phyloP scores from a whole-genome alignment of 2,888 invertebrate genomes.

The Drosophila peninsularis region DNA sequence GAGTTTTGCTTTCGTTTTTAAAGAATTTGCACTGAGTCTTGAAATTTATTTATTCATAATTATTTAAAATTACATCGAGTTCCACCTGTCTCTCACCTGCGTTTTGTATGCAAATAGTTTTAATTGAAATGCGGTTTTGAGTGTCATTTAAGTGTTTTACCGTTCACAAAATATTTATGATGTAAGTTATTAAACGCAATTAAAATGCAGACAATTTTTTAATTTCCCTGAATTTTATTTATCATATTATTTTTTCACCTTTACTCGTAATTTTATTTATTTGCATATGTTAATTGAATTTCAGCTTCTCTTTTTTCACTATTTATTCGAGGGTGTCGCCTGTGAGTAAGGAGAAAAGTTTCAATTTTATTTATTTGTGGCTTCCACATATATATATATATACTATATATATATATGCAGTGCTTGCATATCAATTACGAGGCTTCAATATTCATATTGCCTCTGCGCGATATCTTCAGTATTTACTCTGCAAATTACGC shows the following conservation, averaged over 20 bases:
- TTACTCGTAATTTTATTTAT: background rate
- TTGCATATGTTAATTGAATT: constrained; percentile 28
- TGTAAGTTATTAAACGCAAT: background rate
- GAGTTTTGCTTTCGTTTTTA: no score
- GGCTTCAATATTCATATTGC: constrained; percentile 42
- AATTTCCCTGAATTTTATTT: background rate
- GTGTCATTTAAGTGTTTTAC: background rate
- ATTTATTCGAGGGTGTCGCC: constrained; percentile 5
- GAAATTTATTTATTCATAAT: background rate
- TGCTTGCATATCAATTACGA: constrained; percentile 41
- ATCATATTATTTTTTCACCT: background rate
- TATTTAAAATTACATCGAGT: background rate
- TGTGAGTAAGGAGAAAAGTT: background rate
- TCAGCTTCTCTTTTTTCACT: background rate
- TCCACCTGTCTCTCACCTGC: background rate
- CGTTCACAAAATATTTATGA: constrained; percentile 1
- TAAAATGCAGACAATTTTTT: background rate
- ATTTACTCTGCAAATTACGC: constrained; percentile 53
- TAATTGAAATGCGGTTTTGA: constrained; percentile 1
- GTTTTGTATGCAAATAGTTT: background rate
- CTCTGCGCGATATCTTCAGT: constrained; percentile 36
- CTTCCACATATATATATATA: background rate
- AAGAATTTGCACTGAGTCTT: no score
- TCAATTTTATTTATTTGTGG: constrained; percentile 24
- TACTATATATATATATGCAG: background rate